Percentiles rank a stretch among this genome's conserved stretches.
phyloP scores from a whole-genome alignment of 2,888 invertebrate species.

The Hypsopygia costalis region DNA sequence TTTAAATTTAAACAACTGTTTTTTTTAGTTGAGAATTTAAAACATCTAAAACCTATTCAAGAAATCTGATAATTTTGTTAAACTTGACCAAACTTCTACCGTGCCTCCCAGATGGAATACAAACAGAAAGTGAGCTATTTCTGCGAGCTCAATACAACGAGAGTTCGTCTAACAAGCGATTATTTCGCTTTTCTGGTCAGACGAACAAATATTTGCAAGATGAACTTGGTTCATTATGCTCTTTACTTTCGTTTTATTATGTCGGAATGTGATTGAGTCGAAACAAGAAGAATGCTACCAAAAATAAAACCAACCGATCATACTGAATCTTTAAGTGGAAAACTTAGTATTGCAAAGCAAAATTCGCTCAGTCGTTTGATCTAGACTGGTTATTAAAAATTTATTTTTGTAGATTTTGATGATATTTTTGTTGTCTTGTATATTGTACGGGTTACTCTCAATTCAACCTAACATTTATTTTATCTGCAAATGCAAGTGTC shows the following conservation, averaged over 20 bases:
- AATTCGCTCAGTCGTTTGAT: conserved; percentile 58
- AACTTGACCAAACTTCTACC: not conserved
- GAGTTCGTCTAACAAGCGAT: not conserved
- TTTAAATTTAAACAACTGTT: too few species aligned
- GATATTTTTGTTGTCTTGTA: conserved; percentile 17
- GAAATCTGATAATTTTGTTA: too few species aligned
- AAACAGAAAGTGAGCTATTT: not conserved
- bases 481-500: too few species aligned
- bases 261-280: conserved; percentile 63
- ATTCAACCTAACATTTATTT: too few species aligned
- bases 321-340: conserved; percentile 55
- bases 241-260: conserved; percentile 67
- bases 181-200: conserved; percentile 7
- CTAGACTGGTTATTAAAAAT: conserved; percentile 75
- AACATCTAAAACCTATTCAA: too few species aligned
- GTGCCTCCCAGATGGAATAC: not conserved
- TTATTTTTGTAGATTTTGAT: conserved; percentile 55
- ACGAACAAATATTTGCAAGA: conserved; percentile 42
- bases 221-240: conserved; percentile 46
- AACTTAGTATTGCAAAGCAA: conserved; percentile 59
- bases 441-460: not conserved
- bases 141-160: not conserved
- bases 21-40: too few species aligned
- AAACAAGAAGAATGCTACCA: conserved; percentile 60
- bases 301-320: conserved; percentile 59